These are phyloP conservation scores for Drosophila nigritarsus DNA, from an alignment of 2,888 invertebrate genomes.

Conservation along the genomic window DNA sequence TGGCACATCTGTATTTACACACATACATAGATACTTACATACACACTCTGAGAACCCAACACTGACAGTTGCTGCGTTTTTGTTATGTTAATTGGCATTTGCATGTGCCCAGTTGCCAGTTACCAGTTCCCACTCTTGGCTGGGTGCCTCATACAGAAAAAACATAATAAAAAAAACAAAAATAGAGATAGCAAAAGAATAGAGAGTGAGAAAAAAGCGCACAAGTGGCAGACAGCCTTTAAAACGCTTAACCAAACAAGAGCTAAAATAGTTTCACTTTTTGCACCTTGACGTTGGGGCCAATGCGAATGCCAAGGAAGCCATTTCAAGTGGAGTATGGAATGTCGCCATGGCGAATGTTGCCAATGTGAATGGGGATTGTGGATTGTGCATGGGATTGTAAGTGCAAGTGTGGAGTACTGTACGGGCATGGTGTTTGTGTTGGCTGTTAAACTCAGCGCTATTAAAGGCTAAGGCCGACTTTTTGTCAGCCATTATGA, in stretches of 20 bases:
- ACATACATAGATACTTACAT: neutral
- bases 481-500: conserved; percentile 81
- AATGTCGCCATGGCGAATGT: conserved; percentile 70
- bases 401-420: conserved; percentile 34
- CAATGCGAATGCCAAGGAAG: conserved; percentile 70
- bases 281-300: conserved; percentile 24
- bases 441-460: conserved; percentile 79
- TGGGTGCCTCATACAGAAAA: conserved; percentile 5
- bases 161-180: neutral
- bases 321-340: conserved; percentile 62
- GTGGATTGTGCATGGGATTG: conserved; percentile 25
- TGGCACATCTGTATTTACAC: conserved; percentile 27
- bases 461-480: conserved; percentile 81
- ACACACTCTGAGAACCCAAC: conserved; percentile 13
- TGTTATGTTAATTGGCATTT: conserved; percentile 81
- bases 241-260: conserved; percentile 79
- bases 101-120: conserved; percentile 40
- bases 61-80: conserved; percentile 53
- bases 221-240: conserved; percentile 63
- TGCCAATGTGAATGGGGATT: conserved; percentile 29
- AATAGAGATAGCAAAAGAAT: neutral
- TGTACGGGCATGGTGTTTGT: conserved; percentile 66
- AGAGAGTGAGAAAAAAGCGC: conserved; percentile 14
- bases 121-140: conserved; percentile 10
- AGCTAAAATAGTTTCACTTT: conserved; percentile 75